phyloP scores from a whole-genome alignment of 1,140 invertebrate species.

The Drosophila suzukii region DNA sequence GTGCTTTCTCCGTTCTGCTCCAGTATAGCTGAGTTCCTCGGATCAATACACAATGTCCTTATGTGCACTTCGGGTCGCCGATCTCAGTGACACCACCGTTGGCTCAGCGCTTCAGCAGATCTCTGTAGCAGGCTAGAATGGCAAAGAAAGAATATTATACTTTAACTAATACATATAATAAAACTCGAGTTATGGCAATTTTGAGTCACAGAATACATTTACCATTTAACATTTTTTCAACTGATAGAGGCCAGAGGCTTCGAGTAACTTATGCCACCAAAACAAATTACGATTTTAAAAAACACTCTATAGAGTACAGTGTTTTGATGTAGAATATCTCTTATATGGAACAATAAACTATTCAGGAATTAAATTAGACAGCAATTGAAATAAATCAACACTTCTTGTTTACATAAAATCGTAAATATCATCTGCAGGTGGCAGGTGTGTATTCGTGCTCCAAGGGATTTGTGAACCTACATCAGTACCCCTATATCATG shows the following conservation, averaged over 20 bases:
- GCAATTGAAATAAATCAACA: not conserved
- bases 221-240: no score
- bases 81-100: conserved; percentile 50
- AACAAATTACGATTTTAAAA: no score
- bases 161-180: no score
- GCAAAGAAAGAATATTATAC: not conserved
- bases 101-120: conserved; percentile 43
- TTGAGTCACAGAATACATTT: no score
- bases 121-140: conserved; percentile 11
- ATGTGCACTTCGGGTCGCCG: conserved; percentile 45
- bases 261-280: no score
- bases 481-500: conserved; percentile 10
- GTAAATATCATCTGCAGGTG: conserved; percentile 5
- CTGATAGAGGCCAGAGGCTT: no score
- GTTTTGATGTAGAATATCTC: no score
- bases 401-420: conserved; percentile 27
- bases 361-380: not conserved
- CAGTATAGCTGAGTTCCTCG: conserved; percentile 76
- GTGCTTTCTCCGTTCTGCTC: conserved; percentile 84
- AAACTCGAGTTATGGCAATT: no score
- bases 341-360: not conserved
- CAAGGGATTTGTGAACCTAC: conserved; percentile 17
- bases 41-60: conserved; percentile 59
- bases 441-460: conserved; percentile 20
- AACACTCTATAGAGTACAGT: no score